Conservation (phyloP, 2,888 invertebrate genomes). For the Papilio gigon region DNA sequence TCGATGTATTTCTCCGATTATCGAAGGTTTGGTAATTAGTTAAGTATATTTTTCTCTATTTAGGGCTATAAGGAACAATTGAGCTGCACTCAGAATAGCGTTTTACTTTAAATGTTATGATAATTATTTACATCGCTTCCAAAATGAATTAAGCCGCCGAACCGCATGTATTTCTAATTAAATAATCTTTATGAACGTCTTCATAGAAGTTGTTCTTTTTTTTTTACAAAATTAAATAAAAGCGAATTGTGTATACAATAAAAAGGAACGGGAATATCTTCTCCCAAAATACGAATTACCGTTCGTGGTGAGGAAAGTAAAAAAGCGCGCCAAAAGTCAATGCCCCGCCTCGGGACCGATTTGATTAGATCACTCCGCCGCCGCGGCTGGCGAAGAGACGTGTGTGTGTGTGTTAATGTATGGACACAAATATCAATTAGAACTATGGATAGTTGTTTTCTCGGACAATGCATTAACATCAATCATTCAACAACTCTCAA, state of each 20-base stretch:
- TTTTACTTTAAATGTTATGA: no score
- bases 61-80: no score
- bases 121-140: no score
- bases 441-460: not conserved
- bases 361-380: constrained; percentile 30
- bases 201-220: not conserved
- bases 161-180: no score
- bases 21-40: no score
- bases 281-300: constrained; percentile 31
- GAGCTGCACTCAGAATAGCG: no score
- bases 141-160: no score
- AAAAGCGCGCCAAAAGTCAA: constrained; percentile 35
- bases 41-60: no score
- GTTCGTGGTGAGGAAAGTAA: constrained; percentile 30
- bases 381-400: not conserved
- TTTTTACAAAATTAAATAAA: not conserved
- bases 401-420: not conserved
- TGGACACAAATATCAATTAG: constrained; percentile 4
- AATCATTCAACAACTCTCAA: no score
- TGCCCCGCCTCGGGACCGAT: constrained; percentile 31
- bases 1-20: no score
- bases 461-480: not conserved
- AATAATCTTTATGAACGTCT: no score
- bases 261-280: constrained; percentile 25
- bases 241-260: not conserved